Conservation (phyloP, 1,140 invertebrate genomes). For the Hypsibius dujardini region DNA sequence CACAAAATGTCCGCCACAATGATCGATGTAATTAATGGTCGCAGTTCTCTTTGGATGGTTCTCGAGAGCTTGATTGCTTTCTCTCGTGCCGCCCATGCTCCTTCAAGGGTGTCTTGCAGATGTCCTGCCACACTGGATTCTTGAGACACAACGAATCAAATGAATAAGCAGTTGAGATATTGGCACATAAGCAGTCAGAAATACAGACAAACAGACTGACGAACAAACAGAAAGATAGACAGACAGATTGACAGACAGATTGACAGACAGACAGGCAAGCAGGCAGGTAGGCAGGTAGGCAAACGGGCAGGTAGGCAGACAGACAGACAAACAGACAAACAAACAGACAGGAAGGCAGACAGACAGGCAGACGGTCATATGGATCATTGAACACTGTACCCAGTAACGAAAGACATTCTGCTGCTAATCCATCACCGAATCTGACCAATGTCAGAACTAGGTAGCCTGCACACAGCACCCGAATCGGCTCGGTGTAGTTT, state of each 20-base stretch:
- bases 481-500: neutral
- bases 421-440: neutral
- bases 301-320: no score
- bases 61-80: neutral
- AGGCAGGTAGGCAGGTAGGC: no score
- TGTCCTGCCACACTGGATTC: neutral
- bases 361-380: neutral
- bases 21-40: no score
- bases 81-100: neutral
- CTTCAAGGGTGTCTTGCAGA: neutral
- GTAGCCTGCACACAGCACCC: neutral
- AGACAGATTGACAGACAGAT: no score
- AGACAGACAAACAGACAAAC: no score
- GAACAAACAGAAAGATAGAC: no score
- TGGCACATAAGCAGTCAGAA: no score
- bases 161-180: no score
- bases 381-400: neutral
- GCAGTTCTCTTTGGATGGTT: constrained; percentile 5
- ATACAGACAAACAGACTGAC: no score
- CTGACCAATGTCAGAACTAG: neutral
- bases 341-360: no score
- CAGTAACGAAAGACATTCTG: neutral
- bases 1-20: neutral
- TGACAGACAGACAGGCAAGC: no score
- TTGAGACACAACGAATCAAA: no score